phyloP scores from a whole-genome alignment of 2,113 vertebrate species.

The Pseudopipra pipra region DNA sequence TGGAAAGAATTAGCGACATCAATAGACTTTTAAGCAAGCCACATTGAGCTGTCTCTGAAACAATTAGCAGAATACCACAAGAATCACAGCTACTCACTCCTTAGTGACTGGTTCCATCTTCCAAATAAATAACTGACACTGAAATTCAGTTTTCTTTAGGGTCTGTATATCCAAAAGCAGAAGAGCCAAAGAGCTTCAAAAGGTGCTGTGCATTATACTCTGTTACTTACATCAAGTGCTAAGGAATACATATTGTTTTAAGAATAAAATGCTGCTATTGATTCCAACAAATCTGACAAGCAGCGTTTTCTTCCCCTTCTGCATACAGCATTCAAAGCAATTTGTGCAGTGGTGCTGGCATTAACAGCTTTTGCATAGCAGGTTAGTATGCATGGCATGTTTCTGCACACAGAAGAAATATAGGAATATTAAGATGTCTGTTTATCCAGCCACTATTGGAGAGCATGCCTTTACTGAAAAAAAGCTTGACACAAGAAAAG shows the following conservation, averaged over 20 bases:
- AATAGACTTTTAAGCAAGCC: neutral
- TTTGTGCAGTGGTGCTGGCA: conserved; percentile 6
- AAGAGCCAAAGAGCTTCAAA: conserved; percentile 22
- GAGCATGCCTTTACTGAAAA: conserved; percentile 52
- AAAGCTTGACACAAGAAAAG: neutral
- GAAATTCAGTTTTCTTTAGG: conserved; percentile 18
- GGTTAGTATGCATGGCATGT: conserved; percentile 53
- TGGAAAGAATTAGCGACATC: neutral
- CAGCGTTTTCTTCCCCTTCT: neutral
- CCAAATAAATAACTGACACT: conserved; percentile 15
- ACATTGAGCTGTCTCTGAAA: neutral
- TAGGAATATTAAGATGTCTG: neutral
- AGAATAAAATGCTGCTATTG: neutral
- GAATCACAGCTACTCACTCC: conserved; percentile 28
- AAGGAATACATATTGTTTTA: neutral
- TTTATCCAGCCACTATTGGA: conserved; percentile 18
- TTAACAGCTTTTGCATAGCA: neutral
- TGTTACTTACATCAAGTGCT: conserved; percentile 11
- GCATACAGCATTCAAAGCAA: conserved; percentile 58
- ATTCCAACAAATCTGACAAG: conserved; percentile 1
- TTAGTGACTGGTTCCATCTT: conserved; percentile 7
- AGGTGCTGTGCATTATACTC: neutral
- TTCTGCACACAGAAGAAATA: conserved; percentile 38
- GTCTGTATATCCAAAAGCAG: neutral
- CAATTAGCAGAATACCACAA: neutral